These are phyloP conservation scores for Drosophila stalkeri DNA, from an alignment of 2,888 invertebrate genomes.

Conservation along the genomic window DNA sequence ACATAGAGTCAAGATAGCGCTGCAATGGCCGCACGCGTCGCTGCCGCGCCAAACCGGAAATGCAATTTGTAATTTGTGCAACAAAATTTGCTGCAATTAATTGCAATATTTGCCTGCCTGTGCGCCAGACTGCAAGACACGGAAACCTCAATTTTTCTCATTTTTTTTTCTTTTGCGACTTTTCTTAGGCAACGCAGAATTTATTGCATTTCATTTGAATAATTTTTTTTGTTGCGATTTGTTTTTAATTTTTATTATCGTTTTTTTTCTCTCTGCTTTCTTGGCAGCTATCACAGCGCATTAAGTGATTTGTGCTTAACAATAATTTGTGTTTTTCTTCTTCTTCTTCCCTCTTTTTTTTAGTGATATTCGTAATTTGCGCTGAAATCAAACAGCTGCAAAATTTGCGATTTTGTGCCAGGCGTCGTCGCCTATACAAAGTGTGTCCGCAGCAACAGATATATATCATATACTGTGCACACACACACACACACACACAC, in stretches of 20 bases:
- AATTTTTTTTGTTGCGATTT: conserved; percentile 25
- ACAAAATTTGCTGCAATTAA: conserved; percentile 75
- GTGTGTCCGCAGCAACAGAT: conserved; percentile 64
- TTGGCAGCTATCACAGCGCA: conserved; percentile 56
- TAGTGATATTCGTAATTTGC: conserved; percentile 67
- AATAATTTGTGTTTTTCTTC: conserved; percentile 46
- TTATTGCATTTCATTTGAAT: conserved; percentile 68
- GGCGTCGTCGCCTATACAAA: conserved; percentile 73
- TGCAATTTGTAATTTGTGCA: conserved; percentile 76
- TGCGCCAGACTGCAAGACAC: conserved; percentile 77
- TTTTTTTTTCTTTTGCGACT: conserved; percentile 20
- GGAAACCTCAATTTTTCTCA: conserved; percentile 72
- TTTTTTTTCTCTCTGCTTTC: conserved; percentile 6
- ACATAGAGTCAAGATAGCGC: conserved; percentile 26
- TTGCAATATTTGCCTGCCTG: conserved; percentile 50
- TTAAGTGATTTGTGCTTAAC: conserved; percentile 77
- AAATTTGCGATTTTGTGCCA: conserved; percentile 53
- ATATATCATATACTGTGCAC: conserved; percentile 18
- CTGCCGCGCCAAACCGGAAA: conserved; percentile 74
- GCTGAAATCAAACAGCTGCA: conserved; percentile 79
- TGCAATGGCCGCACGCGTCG: conserved; percentile 55
- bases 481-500: conserved; percentile 20
- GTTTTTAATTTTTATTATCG: conserved; percentile 19
- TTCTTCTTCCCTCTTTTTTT: conserved; percentile 2
- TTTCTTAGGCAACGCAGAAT: conserved; percentile 50